A percentile compares a stretch with the other conserved stretches of the same genome.
Evolutionary conservation across 2,113 vertebrate species (phyloP).

Genomic region (Clarias gariepinus): DNA sequence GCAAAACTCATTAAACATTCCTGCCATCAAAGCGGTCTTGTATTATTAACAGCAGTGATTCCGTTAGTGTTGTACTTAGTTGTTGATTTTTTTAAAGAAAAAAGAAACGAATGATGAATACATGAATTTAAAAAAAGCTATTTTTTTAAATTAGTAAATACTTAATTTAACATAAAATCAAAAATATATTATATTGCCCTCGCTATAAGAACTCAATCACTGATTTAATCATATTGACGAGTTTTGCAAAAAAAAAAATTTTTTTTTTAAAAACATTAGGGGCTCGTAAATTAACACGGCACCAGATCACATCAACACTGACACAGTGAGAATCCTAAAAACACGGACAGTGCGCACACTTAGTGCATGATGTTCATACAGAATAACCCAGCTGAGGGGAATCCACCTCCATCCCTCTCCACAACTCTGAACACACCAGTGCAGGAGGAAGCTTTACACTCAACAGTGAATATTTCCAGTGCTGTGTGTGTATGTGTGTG

Average conservation of each 20-base stretch:
- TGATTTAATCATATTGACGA: not conserved
- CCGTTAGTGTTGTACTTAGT: not conserved
- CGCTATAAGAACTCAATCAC: not conserved
- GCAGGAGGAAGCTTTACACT: constrained; percentile 53
- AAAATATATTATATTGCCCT: no score
- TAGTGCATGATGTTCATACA: constrained; percentile 61
- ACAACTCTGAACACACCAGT: constrained; percentile 61
- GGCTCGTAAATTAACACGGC: no score
- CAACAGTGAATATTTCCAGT: constrained; percentile 58
- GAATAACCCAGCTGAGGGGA: constrained; percentile 68
- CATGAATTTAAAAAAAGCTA: no score
- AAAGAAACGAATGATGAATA: not conserved
- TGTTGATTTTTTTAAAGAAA: not conserved
- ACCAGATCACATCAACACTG: no score
- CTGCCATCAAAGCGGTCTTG: not conserved
- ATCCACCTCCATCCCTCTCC: constrained; percentile 67
- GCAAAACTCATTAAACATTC: not conserved
- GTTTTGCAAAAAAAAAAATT: not conserved
- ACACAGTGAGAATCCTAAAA: no score
- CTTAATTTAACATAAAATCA: not conserved
- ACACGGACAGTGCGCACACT: constrained; percentile 53
- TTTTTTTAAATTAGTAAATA: no score
- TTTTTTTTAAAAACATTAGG: no score
- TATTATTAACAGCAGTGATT: not conserved
- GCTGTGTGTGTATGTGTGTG: constrained; percentile 1